Evolutionary conservation across 1,140 invertebrate species (phyloP).

Genomic region (Hyposmocoma kahamanoa): DNA sequence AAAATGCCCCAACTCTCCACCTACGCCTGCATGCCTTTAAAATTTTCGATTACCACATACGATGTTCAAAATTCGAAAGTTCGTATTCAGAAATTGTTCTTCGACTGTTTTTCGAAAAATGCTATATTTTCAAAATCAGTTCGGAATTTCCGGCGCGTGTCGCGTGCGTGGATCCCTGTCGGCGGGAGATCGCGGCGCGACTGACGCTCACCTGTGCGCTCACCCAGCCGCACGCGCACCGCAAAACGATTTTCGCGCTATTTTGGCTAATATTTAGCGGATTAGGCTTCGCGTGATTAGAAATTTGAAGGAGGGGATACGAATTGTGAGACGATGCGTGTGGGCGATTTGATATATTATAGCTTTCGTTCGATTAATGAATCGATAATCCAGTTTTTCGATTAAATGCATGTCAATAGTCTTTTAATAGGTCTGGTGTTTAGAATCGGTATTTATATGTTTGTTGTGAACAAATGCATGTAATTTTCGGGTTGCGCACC

Average conservation of each 20-base stretch:
- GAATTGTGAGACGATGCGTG: constrained; percentile 30
- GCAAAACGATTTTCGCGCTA: constrained; percentile 69
- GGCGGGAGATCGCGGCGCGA: constrained; percentile 58
- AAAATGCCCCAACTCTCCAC: no score
- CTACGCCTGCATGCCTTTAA: no score
- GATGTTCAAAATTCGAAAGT: no score
- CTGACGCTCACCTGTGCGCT: constrained; percentile 58
- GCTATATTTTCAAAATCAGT: constrained; percentile 31
- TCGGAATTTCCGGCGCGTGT: constrained; percentile 52
- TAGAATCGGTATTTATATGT: background rate
- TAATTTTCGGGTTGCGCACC: no score
- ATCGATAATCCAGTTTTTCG: constrained; percentile 21
- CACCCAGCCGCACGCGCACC: constrained; percentile 59
- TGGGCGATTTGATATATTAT: constrained; percentile 40
- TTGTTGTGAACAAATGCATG: background rate
- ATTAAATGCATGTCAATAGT: constrained; percentile 21
- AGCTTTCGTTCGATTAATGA: constrained; percentile 29
- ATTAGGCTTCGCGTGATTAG: constrained; percentile 63
- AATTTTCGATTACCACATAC: no score
- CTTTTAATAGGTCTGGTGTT: constrained; percentile 1
- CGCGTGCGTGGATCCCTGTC: constrained; percentile 51
- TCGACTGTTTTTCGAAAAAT: constrained; percentile 7
- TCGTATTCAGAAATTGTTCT: no score
- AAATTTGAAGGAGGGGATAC: constrained; percentile 45
- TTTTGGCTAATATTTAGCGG: constrained; percentile 69